phyloP scores from a whole-genome alignment of 2,888 invertebrate genomes.

The Prenolepis imparis region DNA sequence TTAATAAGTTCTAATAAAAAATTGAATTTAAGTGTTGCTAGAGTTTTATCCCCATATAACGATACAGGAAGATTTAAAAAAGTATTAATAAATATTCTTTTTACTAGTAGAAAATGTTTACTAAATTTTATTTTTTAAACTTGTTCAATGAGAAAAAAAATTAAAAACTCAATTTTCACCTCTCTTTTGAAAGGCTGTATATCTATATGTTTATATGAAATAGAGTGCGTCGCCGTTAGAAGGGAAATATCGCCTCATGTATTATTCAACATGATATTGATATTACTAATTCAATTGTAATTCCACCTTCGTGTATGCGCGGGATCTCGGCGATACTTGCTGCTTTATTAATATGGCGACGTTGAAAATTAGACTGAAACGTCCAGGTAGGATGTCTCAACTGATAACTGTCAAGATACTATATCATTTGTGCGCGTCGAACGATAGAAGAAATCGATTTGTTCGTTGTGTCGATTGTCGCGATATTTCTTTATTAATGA shows the following conservation, averaged over 20 bases:
- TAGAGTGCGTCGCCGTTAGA: conserved; percentile 46
- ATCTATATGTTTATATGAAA: too few species aligned
- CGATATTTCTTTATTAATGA: not conserved
- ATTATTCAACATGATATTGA: conserved; percentile 75
- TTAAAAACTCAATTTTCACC: too few species aligned
- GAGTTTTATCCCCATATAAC: too few species aligned
- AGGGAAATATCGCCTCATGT: conserved; percentile 71
- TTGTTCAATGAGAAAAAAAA: too few species aligned
- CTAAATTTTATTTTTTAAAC: too few species aligned
- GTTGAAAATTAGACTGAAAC: conserved; percentile 61
- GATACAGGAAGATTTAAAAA: too few species aligned
- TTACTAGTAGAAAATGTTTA: too few species aligned
- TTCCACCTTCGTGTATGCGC: conserved; percentile 63
- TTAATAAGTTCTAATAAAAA: too few species aligned
- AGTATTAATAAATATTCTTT: too few species aligned
- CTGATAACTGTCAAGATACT: not conserved
- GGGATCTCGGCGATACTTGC: conserved; percentile 62
- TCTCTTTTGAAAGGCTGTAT: too few species aligned
- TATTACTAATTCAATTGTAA: conserved; percentile 73
- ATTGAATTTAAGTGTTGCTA: too few species aligned
- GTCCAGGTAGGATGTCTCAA: not conserved
- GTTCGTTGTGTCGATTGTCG: not conserved
- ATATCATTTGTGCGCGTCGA: not conserved
- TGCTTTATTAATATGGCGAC: conserved; percentile 70
- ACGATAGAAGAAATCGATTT: not conserved